Base-by-base conservation (phyloP, 2,113 vertebrate genomes). In the Macroglossus sobrinus region DNA sequence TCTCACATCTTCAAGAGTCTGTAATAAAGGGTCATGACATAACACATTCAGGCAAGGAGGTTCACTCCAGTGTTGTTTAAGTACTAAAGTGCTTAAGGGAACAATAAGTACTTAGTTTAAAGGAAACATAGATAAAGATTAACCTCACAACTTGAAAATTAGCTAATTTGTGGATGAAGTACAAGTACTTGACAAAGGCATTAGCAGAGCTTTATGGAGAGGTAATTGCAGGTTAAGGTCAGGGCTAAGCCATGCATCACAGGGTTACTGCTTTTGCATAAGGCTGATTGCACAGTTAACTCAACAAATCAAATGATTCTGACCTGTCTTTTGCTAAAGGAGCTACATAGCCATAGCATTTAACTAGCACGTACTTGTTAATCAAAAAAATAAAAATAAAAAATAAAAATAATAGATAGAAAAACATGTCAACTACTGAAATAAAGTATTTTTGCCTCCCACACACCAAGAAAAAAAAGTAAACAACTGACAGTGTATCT, bases 151-250 rank as follows among this genome's bases (percentile, higher is more conserved):
- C 61, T 89, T 94, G 66, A 95, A 95, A 96, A 68, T 89, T 69
- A 94, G 89, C 95, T 97, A 91, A 98, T 95, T 96, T 97, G 95
- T 33, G 63, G 76, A 80, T 94, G 75, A 89, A 95, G 82, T 45
- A 82, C 74, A 97, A 79, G 71, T 35, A 85, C 40, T 85, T 97
- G 96, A 95, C 71, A 88, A 84, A 38, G 1, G 79, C 95, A 91
- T 63, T 7, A 38, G 69, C 72, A 89, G 55, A 78, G 91, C 16
- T 96, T 93, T 21, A 88, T 55, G 97, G 96, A 94, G 72, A 96
- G 93, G 59, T 92, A 98, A 97, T 93, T 97, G 93, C 91, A 96
- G 97, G 72, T 92, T 96, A 97, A 97, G 89, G 82, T 55, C 97
- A 97, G 47, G 95, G 95, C 84, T 94, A 68, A 75, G 22, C 57